Percentiles rank a stretch among this genome's conserved stretches.
These are phyloP conservation scores for Triplophysa dalaica DNA, from an alignment of 2,113 vertebrate species.

Conservation along the genomic window DNA sequence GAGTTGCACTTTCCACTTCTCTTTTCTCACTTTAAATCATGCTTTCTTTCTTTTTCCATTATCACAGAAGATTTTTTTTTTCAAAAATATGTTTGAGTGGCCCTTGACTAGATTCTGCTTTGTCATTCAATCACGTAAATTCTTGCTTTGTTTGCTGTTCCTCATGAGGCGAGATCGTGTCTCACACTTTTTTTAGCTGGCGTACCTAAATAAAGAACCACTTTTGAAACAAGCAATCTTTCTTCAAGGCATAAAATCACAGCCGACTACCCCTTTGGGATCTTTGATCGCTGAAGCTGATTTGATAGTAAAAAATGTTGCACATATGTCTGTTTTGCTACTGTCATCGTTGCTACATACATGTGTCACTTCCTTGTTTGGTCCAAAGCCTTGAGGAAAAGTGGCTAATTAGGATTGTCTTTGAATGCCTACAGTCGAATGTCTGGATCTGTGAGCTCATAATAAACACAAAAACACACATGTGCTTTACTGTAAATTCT, in stretches of 20 bases:
- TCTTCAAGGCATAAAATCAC: neutral
- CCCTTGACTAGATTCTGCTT: neutral
- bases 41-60: constrained; percentile 17
- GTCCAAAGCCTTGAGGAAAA: constrained; percentile 14
- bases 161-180: neutral
- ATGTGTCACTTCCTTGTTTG: constrained; percentile 7
- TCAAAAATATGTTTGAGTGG: neutral
- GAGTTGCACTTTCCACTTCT: constrained; percentile 8
- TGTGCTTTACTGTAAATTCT: neutral
- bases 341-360: constrained; percentile 25
- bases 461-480: constrained; percentile 11
- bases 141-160: neutral
- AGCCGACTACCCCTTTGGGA: too few species aligned
- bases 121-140: neutral
- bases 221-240: neutral
- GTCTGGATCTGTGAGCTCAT: neutral
- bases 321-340: constrained; percentile 19
- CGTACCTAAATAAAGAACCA: neutral
- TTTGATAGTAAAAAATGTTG: neutral
- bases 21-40: constrained; percentile 5
- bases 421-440: neutral
- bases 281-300: neutral
- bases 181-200: neutral
- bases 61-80: neutral
- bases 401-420: constrained; percentile 29